Conservation (phyloP, 1,140 invertebrate genomes). For the Habropoda laboriosa region DNA sequence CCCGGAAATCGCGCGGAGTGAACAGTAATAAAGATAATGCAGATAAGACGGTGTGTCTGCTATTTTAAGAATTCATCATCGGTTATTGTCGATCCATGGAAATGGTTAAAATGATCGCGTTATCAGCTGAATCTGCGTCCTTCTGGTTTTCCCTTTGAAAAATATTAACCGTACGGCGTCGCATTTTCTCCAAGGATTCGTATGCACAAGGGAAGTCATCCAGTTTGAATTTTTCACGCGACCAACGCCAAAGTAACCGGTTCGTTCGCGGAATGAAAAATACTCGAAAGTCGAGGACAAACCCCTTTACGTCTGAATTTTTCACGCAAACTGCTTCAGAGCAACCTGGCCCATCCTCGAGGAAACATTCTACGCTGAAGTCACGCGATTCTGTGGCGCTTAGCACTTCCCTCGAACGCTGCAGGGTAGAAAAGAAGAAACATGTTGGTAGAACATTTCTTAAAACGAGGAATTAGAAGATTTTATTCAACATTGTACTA, state of each 20-base stretch:
- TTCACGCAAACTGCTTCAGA: background rate
- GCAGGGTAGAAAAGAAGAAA: no score
- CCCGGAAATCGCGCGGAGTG: background rate
- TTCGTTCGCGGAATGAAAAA: conserved; percentile 14
- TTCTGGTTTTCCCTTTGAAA: background rate
- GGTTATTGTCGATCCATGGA: background rate
- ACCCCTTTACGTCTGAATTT: conserved; percentile 4
- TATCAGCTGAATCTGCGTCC: background rate
- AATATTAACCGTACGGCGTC: no score
- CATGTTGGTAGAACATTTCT: no score
- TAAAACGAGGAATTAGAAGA: no score
- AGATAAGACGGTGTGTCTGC: background rate
- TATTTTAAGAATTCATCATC: background rate
- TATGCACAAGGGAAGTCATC: background rate
- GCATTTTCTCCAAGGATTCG: background rate
- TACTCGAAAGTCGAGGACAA: conserved; percentile 5
- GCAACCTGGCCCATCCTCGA: background rate
- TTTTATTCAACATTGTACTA: no score
- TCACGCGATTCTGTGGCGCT: no score
- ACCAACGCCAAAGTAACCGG: background rate
- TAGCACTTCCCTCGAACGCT: no score
- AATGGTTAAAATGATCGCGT: background rate
- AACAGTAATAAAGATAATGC: conserved; percentile 11
- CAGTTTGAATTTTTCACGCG: conserved; percentile 21
- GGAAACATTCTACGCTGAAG: background rate